These are phyloP conservation scores for Limanda limanda DNA, from an alignment of 2,113 vertebrate genomes.

Conservation along the genomic window DNA sequence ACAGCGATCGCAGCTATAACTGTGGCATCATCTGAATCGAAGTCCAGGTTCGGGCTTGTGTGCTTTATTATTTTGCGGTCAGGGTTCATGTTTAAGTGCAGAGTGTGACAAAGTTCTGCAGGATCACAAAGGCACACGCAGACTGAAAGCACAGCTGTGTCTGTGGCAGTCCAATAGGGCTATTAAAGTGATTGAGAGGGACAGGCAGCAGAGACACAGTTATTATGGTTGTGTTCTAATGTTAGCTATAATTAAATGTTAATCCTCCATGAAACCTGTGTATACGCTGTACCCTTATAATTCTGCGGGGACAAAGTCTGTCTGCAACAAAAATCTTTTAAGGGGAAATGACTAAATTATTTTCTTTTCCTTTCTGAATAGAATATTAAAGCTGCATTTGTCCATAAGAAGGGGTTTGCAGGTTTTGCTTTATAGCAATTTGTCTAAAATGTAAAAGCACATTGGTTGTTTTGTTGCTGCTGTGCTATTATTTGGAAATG, in stretches of 20 bases:
- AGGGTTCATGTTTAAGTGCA: slow-evolving; percentile 38
- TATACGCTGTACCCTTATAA: slow-evolving; percentile 18
- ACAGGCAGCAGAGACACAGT: slow-evolving; percentile 19
- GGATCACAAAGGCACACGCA: slow-evolving; percentile 6
- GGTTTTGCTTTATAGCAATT: no score
- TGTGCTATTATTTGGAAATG: not conserved
- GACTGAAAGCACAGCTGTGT: slow-evolving; percentile 30
- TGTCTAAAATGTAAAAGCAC: not conserved
- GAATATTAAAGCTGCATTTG: not conserved
- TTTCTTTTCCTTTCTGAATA: not conserved
- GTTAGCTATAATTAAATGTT: slow-evolving; percentile 62
- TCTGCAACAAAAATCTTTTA: slow-evolving; percentile 22
- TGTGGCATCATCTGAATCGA: not conserved
- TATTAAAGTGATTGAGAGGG: slow-evolving; percentile 39
- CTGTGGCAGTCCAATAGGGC: slow-evolving; percentile 9
- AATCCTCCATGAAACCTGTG: slow-evolving; percentile 37
- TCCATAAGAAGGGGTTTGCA: not conserved
- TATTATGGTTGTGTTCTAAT: slow-evolving; percentile 40
- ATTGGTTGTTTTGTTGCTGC: not conserved
- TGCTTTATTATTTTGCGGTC: slow-evolving; percentile 30
- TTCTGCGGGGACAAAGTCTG: slow-evolving; percentile 1
- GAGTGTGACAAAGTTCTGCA: slow-evolving; percentile 1
- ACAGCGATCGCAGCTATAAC: not conserved
- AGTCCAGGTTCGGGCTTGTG: not conserved
- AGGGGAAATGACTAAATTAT: not conserved